A percentile compares a stretch with the other conserved stretches of the same genome.
phyloP scores from a whole-genome alignment of 2,888 invertebrate genomes.

The Eulithis testata region DNA sequence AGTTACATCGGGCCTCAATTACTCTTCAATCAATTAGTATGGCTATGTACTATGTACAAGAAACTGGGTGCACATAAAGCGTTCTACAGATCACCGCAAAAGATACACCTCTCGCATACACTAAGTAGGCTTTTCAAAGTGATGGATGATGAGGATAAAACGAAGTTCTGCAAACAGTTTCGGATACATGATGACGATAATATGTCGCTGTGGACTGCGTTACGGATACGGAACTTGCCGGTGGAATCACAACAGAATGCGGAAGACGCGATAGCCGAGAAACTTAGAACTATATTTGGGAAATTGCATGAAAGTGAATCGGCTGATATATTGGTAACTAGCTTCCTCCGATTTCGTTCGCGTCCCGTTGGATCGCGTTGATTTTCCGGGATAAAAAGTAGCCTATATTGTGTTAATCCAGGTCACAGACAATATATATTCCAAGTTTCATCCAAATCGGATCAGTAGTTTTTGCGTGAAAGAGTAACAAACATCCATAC shows the following conservation, averaged over 20 bases:
- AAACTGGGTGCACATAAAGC: constrained; percentile 49
- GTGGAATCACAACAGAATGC: constrained; percentile 46
- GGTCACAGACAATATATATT: too few relatives aligned
- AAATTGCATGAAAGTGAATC: constrained; percentile 23
- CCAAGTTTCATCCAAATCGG: too few relatives aligned
- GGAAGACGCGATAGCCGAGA: constrained; percentile 48
- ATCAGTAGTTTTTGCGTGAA: too few relatives aligned
- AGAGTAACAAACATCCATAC: too few relatives aligned
- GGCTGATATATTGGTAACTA: constrained; percentile 45
- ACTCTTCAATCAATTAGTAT: constrained; percentile 53
- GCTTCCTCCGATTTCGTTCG: too few relatives aligned
- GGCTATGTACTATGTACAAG: constrained; percentile 61
- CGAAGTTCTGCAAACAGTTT: constrained; percentile 55
- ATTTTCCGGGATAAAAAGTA: too few relatives aligned
- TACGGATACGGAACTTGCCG: constrained; percentile 59
- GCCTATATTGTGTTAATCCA: too few relatives aligned
- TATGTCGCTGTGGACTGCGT: constrained; percentile 55
- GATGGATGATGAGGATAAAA: constrained; percentile 58
- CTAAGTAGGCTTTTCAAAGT: constrained; percentile 57
- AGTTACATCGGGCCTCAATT: constrained; percentile 53
- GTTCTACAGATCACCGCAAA: constrained; percentile 63
- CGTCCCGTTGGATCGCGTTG: too few relatives aligned
- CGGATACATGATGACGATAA: constrained; percentile 53
- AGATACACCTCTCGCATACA: constrained; percentile 54
- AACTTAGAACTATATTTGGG: constrained; percentile 41